Evolutionary conservation across 1,140 invertebrate species (phyloP).

Genomic region (Leptoteleia sp.): DNA sequence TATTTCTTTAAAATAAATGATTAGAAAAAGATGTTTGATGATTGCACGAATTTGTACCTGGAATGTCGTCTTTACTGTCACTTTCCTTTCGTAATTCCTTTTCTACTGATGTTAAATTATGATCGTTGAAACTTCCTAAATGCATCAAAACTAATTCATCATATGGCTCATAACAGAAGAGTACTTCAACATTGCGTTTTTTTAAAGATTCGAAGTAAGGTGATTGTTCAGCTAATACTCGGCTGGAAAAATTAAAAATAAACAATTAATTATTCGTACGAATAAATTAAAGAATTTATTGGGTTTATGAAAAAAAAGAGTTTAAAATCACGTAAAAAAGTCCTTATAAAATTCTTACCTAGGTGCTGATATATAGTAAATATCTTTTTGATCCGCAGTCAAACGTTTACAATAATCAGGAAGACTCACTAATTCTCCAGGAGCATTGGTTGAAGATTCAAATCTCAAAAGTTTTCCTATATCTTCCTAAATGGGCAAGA

Average conservation of each 20-base stretch:
- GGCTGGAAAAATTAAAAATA: conserved; percentile 84
- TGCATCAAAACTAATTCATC: conserved; percentile 97
- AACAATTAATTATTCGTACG: conserved; percentile 12
- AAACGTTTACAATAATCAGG: conserved; percentile 90
- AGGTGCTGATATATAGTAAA: conserved; percentile 96
- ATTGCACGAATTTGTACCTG: no score
- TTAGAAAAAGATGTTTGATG: no score
- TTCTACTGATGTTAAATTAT: conserved; percentile 93
- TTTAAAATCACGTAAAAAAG: no score
- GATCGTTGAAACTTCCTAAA: conserved; percentile 90
- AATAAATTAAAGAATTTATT: no score
- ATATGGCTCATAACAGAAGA: conserved; percentile 97
- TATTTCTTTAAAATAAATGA: no score
- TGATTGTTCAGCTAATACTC: conserved; percentile 93
- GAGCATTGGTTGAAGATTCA: conserved; percentile 91
- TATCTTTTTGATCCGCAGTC: conserved; percentile 89
- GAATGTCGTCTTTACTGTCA: conserved; percentile 82
- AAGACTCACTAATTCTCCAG: conserved; percentile 90
- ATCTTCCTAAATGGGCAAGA: conserved; percentile 85
- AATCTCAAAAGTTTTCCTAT: conserved; percentile 95
- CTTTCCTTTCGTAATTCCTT: conserved; percentile 93
- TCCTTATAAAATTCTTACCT: no score
- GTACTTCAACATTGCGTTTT: conserved; percentile 92
- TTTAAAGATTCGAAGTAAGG: conserved; percentile 97
- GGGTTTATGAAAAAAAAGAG: no score